Evolutionary conservation across 2,113 vertebrate genomes (phyloP).

Genomic region (Podarcis muralis): DNA sequence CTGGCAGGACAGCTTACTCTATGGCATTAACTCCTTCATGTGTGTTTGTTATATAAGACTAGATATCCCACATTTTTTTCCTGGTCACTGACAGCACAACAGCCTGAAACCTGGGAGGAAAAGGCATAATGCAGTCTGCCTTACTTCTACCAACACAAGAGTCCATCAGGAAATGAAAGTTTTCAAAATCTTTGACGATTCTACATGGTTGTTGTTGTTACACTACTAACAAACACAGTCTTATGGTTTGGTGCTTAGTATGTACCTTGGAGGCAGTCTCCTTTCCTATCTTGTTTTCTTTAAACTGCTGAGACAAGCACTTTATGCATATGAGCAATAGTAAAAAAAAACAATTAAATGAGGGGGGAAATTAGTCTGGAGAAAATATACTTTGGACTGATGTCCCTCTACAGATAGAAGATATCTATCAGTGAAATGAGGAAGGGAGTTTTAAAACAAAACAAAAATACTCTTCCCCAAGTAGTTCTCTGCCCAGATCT

Average conservation of each 20-base stretch:
- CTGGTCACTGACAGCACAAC: not conserved
- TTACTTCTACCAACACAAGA: not conserved
- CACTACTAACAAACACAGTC: not conserved
- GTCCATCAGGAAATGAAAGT: not conserved
- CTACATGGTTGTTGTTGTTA: too few relatives aligned
- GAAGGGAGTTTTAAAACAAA: too few relatives aligned
- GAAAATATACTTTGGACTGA: not conserved
- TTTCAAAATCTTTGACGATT: not conserved
- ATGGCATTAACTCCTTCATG: too few relatives aligned
- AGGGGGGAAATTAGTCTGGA: not conserved
- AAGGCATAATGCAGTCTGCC: not conserved
- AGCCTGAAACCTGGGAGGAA: not conserved
- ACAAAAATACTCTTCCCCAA: too few relatives aligned
- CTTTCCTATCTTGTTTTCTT: not conserved
- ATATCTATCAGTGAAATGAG: too few relatives aligned
- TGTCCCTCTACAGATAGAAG: too few relatives aligned
- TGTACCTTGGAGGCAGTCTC: not conserved
- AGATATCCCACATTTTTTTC: not conserved
- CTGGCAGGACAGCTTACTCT: too few relatives aligned
- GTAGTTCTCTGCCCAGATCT: too few relatives aligned
- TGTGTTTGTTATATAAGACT: too few relatives aligned
- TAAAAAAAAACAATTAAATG: not conserved
- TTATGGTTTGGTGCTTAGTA: not conserved
- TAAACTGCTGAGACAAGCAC: not conserved
- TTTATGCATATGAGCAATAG: not conserved